phyloP scores from a whole-genome alignment of 2,888 invertebrate genomes.

The Phasia obesa region DNA sequence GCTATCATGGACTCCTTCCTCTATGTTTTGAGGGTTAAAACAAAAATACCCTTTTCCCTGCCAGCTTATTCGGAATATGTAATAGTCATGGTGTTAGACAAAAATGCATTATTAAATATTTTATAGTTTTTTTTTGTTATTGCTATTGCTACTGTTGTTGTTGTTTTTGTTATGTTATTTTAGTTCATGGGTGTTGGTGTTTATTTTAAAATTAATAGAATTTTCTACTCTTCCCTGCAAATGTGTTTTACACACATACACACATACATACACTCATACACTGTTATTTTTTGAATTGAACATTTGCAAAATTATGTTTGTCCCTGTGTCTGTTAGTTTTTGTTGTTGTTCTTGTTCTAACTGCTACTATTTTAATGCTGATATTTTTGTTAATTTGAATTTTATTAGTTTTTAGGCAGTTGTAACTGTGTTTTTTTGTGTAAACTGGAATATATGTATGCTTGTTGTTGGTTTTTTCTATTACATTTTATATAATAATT shows the following conservation, averaged over 20 bases:
- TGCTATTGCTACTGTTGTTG: constrained; percentile 15
- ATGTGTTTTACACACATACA: constrained; percentile 11
- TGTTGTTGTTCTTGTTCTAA: neutral
- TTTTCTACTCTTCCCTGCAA: constrained; percentile 74
- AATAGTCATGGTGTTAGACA: constrained; percentile 61
- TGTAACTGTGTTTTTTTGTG: constrained; percentile 44
- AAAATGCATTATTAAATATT: constrained; percentile 71
- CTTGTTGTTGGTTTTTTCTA: constrained; percentile 65
- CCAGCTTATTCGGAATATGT: constrained; percentile 7
- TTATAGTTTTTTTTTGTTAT: constrained; percentile 33
- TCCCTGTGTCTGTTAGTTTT: neutral
- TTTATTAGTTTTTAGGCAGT: constrained; percentile 81
- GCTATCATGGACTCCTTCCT: constrained; percentile 7
- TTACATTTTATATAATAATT: constrained; percentile 68
- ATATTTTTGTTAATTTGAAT: constrained; percentile 78
- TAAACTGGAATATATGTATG: constrained; percentile 29
- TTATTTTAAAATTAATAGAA: constrained; percentile 81
- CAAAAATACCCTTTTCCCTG: neutral
- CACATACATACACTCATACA: neutral
- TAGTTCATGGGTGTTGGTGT: constrained; percentile 68
- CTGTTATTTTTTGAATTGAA: constrained; percentile 46
- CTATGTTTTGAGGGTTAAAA: constrained; percentile 26
- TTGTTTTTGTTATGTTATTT: constrained; percentile 25
- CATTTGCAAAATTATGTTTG: constrained; percentile 36
- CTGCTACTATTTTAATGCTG: constrained; percentile 35